Evolutionary conservation across 2,113 vertebrate species (phyloP).

Genomic region (Butorides virescens): DNA sequence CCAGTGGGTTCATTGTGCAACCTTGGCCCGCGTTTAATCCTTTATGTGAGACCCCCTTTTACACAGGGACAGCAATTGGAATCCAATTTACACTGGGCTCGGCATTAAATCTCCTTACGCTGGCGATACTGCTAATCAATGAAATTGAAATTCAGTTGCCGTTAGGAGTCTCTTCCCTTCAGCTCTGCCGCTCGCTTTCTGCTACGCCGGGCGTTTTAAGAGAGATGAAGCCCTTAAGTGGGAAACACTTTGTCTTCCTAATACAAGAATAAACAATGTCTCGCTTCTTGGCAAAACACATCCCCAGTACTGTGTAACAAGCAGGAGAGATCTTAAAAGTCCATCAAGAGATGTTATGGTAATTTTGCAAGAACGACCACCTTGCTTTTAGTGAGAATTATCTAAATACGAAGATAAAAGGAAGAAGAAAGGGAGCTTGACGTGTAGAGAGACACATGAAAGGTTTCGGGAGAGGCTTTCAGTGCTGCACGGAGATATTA

Average conservation of each 20-base stretch:
- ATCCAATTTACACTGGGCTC: constrained; percentile 49
- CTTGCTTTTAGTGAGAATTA: constrained; percentile 60
- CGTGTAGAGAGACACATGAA: constrained; percentile 56
- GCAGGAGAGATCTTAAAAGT: constrained; percentile 43
- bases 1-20: constrained; percentile 67
- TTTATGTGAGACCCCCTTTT: constrained; percentile 60
- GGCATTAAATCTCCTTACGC: constrained; percentile 46
- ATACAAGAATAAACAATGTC: constrained; percentile 59
- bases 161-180: constrained; percentile 24
- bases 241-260: constrained; percentile 57
- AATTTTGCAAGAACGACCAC: constrained; percentile 19
- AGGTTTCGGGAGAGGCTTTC: constrained; percentile 15
- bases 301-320: neutral
- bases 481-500: neutral
- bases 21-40: constrained; percentile 56
- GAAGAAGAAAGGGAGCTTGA: constrained; percentile 43
- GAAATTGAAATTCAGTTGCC: constrained; percentile 43
- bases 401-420: constrained; percentile 61
- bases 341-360: constrained; percentile 42
- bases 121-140: constrained; percentile 40
- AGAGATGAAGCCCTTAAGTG: constrained; percentile 55
- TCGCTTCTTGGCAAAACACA: constrained; percentile 41
- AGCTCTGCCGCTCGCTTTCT: neutral
- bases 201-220: neutral
- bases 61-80: constrained; percentile 52